Evolutionary conservation across 2,797 vertebrate species (phyloP).

Genomic region (Rousettus madagascariensis): DNA sequence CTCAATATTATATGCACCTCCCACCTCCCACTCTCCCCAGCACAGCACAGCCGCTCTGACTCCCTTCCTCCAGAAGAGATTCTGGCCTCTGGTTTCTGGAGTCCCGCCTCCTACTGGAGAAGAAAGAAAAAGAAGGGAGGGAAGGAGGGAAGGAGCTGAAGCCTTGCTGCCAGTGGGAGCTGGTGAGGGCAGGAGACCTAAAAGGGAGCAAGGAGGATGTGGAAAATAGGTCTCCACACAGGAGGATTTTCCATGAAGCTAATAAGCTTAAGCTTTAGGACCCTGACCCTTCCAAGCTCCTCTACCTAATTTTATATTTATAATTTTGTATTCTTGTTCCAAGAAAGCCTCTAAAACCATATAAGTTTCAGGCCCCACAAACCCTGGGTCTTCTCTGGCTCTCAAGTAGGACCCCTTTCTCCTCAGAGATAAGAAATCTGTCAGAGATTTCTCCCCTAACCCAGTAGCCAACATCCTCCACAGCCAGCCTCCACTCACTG

Average conservation of each 20-base stretch:
- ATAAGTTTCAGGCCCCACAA: neutral
- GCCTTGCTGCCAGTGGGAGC: neutral
- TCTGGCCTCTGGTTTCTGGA: neutral
- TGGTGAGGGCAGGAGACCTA: neutral
- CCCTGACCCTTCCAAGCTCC: neutral
- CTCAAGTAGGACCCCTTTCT: neutral
- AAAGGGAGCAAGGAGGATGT: neutral
- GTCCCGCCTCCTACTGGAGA: neutral
- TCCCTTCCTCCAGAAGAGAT: neutral
- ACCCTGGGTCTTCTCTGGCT: neutral
- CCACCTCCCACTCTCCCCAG: neutral
- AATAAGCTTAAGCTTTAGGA: no score
- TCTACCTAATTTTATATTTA: neutral
- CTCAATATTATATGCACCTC: neutral
- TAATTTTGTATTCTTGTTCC: neutral
- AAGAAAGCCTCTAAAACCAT: neutral
- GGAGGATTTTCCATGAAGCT: neutral
- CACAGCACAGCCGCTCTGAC: neutral
- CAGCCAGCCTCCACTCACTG: neutral
- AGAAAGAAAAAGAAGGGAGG: neutral
- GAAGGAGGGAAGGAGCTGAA: neutral
- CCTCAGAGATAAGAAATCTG: neutral
- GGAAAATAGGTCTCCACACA: fast-evolving
- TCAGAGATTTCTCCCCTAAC: neutral
- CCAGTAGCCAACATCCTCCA: fast-evolving